phyloP scores from a whole-genome alignment of 2,888 invertebrate genomes.

The Seladonia tumulorum region DNA sequence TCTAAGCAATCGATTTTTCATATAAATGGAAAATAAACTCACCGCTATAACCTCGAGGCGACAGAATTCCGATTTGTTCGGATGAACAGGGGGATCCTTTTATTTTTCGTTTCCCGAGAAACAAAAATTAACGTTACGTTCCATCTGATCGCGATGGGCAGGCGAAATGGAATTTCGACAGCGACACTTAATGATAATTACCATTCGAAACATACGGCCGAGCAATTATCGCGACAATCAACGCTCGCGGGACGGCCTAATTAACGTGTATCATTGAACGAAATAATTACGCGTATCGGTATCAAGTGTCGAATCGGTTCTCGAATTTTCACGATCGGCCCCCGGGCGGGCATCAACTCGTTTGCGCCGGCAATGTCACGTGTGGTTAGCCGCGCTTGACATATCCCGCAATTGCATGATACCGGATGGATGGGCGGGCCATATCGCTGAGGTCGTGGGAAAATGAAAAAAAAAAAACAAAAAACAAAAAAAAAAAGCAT shows the following conservation, averaged over 20 bases:
- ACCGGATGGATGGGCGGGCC: conserved; percentile 63
- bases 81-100: not conserved
- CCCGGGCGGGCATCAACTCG: conserved; percentile 43
- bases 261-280: conserved; percentile 53
- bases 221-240: not conserved
- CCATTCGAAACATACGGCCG: conserved; percentile 5
- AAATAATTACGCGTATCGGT: conserved; percentile 66
- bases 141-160: not conserved
- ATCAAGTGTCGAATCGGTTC: conserved; percentile 67
- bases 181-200: conserved; percentile 11
- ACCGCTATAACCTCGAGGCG: not conserved
- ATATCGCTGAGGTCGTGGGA: conserved; percentile 53
- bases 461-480: conserved; percentile 30
- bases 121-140: not conserved
- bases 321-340: conserved; percentile 65
- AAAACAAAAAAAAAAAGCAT: not conserved
- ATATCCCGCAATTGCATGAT: conserved; percentile 70
- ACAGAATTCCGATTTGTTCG: not conserved
- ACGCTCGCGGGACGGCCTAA: conserved; percentile 11
- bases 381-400: conserved; percentile 69
- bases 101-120: accelerated
- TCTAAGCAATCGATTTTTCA: not conserved
- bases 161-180: not conserved
- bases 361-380: conserved; percentile 53
- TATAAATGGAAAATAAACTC: not conserved